phyloP scores from a whole-genome alignment of 2,888 invertebrate genomes.

The Melipona beecheii region DNA sequence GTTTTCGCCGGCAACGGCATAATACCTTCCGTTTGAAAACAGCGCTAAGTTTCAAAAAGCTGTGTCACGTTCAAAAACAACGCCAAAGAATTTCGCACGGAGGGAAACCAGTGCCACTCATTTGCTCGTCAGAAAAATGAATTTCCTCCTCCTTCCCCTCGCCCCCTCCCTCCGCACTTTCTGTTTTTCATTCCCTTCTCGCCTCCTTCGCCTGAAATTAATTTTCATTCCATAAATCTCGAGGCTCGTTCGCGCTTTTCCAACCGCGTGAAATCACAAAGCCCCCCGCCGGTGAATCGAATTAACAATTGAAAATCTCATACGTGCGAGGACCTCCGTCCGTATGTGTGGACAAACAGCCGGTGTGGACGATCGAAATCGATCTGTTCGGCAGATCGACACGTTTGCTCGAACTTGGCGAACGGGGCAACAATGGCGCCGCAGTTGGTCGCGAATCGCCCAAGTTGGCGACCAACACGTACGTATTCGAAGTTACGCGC shows the following conservation, averaged over 20 bases:
- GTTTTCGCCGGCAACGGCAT: slow-evolving; percentile 22
- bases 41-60: neutral
- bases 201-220: slow-evolving; percentile 17
- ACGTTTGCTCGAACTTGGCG: neutral
- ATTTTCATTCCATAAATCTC: slow-evolving; percentile 33
- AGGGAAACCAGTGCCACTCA: neutral
- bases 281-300: neutral
- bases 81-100: neutral
- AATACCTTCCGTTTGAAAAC: slow-evolving; percentile 28
- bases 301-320: neutral
- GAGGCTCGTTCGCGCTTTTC: neutral
- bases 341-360: neutral
- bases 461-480: slow-evolving; percentile 10
- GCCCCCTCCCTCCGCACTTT: no score
- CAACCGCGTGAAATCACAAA: neutral
- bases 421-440: slow-evolving; percentile 10
- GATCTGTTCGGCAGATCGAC: no score
- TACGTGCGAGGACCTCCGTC: neutral
- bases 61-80: slow-evolving; percentile 11
- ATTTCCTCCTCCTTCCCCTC: neutral
- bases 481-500: neutral
- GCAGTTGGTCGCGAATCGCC: slow-evolving; percentile 22
- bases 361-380: neutral
- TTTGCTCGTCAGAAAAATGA: slow-evolving; percentile 36
- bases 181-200: neutral